These are phyloP conservation scores for Aplocera efformata DNA, from an alignment of 2,888 invertebrate genomes.

Conservation along the genomic window DNA sequence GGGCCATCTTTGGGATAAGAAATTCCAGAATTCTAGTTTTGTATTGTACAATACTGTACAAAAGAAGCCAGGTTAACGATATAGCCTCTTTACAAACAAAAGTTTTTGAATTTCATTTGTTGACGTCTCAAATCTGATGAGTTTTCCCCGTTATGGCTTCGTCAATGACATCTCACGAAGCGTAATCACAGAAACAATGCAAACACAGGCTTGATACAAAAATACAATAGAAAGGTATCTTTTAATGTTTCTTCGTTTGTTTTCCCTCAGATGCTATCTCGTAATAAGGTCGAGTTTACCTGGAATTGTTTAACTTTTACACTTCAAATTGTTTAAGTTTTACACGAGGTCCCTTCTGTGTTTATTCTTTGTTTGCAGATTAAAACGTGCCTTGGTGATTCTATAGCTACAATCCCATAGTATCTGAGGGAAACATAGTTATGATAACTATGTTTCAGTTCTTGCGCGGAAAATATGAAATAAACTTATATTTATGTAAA, in stretches of 20 bases:
- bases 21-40: slow-evolving; percentile 39
- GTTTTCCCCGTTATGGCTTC: slow-evolving; percentile 40
- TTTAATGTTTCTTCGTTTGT: slow-evolving; percentile 31
- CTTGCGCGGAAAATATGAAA: no score
- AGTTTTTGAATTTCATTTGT: slow-evolving; percentile 39
- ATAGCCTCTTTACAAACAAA: no score
- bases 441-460: no score
- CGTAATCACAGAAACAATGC: slow-evolving; percentile 49
- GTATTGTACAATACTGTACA: slow-evolving; percentile 35
- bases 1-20: slow-evolving; percentile 61
- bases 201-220: slow-evolving; percentile 27
- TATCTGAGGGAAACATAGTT: no score
- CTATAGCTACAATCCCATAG: no score
- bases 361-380: slow-evolving; percentile 18
- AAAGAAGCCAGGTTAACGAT: no score
- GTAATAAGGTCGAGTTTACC: slow-evolving; percentile 22
- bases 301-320: slow-evolving; percentile 19
- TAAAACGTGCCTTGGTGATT: background rate
- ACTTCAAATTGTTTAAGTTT: slow-evolving; percentile 19
- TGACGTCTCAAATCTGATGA: slow-evolving; percentile 44
- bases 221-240: slow-evolving; percentile 36
- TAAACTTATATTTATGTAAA: no score
- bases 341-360: slow-evolving; percentile 9
- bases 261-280: slow-evolving; percentile 22
- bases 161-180: slow-evolving; percentile 30